phyloP scores from a whole-genome alignment of 2,113 vertebrate species.

The Scytalopus superciliaris region DNA sequence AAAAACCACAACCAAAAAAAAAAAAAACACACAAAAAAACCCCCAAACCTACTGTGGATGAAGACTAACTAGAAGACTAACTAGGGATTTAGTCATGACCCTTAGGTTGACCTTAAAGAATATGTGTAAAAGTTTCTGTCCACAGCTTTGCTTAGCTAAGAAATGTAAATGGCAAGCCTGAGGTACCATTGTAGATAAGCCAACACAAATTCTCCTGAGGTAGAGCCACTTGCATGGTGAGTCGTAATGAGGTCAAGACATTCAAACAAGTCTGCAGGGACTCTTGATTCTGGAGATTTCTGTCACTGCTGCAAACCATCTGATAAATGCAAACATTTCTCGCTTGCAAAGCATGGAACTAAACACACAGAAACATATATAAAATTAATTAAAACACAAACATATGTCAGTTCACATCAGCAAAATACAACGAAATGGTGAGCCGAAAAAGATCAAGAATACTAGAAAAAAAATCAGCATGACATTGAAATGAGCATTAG shows the following conservation, averaged over 20 bases:
- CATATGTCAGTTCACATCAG: background rate
- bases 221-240: conserved; percentile 82
- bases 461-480: background rate
- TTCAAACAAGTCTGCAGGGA: conserved; percentile 78
- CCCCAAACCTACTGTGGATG: background rate
- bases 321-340: conserved; percentile 77
- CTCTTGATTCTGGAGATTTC: conserved; percentile 64
- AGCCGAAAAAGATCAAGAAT: background rate
- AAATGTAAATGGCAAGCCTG: background rate
- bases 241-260: conserved; percentile 76
- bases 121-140: background rate
- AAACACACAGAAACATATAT: conserved; percentile 54
- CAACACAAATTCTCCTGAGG: conserved; percentile 83
- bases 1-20: background rate
- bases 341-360: conserved; percentile 80
- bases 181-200: conserved; percentile 83
- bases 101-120: background rate
- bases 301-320: conserved; percentile 75
- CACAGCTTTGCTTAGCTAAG: background rate
- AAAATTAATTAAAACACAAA: background rate
- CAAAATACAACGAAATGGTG: background rate
- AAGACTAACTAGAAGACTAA: background rate
- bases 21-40: background rate
- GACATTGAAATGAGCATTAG: background rate
- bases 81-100: background rate